A percentile compares a stretch with the other conserved stretches of the same genome.
Conservation (phyloP, 2,113 vertebrate genomes). For the Orthonyx spaldingii region DNA sequence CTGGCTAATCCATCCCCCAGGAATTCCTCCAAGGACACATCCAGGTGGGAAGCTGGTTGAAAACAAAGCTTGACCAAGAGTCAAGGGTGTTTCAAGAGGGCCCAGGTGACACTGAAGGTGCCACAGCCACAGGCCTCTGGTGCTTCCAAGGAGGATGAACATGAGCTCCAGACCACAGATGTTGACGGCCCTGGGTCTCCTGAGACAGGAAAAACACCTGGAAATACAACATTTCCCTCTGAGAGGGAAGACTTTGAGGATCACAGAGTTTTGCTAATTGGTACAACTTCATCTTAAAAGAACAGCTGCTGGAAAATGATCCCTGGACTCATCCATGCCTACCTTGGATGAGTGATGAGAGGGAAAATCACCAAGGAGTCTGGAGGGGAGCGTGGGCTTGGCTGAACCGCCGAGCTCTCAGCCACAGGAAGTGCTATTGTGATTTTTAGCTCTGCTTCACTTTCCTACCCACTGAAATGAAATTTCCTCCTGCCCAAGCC, state of each 20-base stretch:
- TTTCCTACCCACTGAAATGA: background rate
- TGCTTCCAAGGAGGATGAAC: background rate
- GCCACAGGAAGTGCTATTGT: background rate
- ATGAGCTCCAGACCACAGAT: background rate
- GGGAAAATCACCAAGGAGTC: background rate
- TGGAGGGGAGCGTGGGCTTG: rapidly evolving
- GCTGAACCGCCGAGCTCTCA: rapidly evolving
- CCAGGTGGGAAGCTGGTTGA: background rate
- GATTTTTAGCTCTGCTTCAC: background rate
- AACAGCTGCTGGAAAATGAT: background rate
- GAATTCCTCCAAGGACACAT: background rate
- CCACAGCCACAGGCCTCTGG: background rate
- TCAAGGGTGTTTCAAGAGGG: rapidly evolving
- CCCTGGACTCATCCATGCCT: background rate
- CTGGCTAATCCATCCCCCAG: background rate
- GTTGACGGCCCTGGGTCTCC: background rate
- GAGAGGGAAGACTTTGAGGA: background rate
- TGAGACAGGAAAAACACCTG: background rate
- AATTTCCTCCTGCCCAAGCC: background rate
- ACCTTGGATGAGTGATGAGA: rapidly evolving
- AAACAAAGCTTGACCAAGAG: background rate
- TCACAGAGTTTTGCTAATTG: background rate
- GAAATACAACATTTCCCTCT: rapidly evolving
- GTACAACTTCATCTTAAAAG: background rate
- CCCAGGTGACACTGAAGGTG: background rate